Base-by-base conservation (phyloP, 2,113 vertebrate genomes). In the Anolis sagrei region DNA sequence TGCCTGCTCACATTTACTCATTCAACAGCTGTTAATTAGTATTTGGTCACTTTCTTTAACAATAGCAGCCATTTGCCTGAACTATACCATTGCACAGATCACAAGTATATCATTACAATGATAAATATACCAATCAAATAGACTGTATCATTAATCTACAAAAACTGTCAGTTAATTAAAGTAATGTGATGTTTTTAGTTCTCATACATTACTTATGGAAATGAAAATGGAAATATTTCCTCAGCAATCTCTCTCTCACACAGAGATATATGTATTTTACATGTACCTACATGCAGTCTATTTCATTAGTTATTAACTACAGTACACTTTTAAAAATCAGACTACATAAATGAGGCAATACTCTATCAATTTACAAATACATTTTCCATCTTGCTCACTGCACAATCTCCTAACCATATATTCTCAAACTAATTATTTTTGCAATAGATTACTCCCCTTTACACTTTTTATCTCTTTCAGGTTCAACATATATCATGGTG, bases 221-320 rank as follows among this genome's bases (percentile, higher is more conserved):
- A 94, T 92, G 48, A 76, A 93, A 79, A 90, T 88, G 88, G 85
- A 93, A 92, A 90, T 90, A 87, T 1, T 44, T 44, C 5, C 81
- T 89, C 2, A 87, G 82, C 39, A 44, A 44, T 44, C 39, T 44
- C 39, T 44, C 39, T 44, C 39, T 18, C 54, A 54, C 81, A 90
- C 87, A 90, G 32, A 68, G 72, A 92, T 91, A 92, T 90, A 89
- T 86, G 90, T 58, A 80, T 86, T 92, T 92, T 83, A 91, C 89
- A 91, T 80, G 48, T 84, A 83, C 29, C 89, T 73, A 48, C n/a
- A 66, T 73, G 48, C 73, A 90, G 90, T 81, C 72, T 78, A 92
- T 88, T 92, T 94, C 91, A 83, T 68, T 72, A 79, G 49, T 23
- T 85, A 91, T 87, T 87, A 85, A 88, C 91, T 88, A 79, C 77